Base-by-base conservation (phyloP, 2,797 vertebrate species). In the Meriones psammophilus region DNA sequence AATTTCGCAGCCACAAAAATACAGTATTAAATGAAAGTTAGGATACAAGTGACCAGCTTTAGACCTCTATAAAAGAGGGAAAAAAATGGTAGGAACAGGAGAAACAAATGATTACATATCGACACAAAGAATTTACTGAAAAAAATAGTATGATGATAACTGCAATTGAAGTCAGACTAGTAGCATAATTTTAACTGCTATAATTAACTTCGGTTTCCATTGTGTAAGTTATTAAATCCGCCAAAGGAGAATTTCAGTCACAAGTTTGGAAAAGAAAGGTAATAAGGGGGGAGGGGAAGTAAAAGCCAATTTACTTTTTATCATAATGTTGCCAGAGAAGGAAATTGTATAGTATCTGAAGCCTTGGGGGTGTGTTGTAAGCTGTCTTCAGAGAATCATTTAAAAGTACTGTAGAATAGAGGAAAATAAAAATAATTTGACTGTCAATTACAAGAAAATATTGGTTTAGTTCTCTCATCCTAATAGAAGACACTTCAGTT, bases 241-340 rank as follows among this genome's bases (percentile, higher is more conserved):
- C 81, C n/a, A 92, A 92, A 92, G n/a, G 96, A 91, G 18, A 5
- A 91, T 17, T 92, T 89, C 92, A 13, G 92, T 62, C 26, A 80
- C 30, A 92, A 89, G 0, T 76, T 76, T 87, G 5, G 92, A 42
- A 24, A 91, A 87, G n/a, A 94, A 54, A 76, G 12, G 0, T 74
- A 91, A 76, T 42, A 89, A 88, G 28, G 18, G 13, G 66, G 24
- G 71, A 69, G 69, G 42, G 42, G 42, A n/a, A 56, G 8, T 39
- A 64, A 36, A 15, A 83, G 88, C 1, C 14, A 94, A 26, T 91
- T 88, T 33, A 2, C 88, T 81, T 81, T 88, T 71, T 12, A 24
- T 83, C 0, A 18, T 83, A 26, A 71, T 66, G 87, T 30, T 92
- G 28, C 12, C 58, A 87, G 1, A 92, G 42, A 74, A 93, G 50